Evolutionary conservation across 2,113 vertebrate genomes (phyloP).

Genomic region (Eretmochelys imbricata): DNA sequence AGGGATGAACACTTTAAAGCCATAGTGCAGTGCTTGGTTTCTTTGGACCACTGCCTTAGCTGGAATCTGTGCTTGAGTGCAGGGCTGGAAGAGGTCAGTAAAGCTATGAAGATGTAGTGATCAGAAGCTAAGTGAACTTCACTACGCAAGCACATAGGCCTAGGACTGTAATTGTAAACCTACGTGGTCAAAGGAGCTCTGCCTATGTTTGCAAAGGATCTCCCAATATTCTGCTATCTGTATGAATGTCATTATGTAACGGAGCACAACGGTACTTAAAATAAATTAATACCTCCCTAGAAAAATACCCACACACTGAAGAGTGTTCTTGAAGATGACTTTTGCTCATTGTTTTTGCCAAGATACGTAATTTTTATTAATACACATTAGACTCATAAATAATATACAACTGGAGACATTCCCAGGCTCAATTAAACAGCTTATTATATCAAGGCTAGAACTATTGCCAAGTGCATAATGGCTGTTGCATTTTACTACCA

Average conservation of each 20-base stretch:
- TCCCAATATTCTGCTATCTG: not conserved
- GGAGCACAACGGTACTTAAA: slow-evolving; percentile 58
- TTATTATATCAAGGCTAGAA: slow-evolving; percentile 69
- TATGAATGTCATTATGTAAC: slow-evolving; percentile 36
- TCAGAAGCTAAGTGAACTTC: not conserved
- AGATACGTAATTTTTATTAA: slow-evolving; percentile 69
- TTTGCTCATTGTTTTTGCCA: slow-evolving; percentile 59
- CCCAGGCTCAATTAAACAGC: slow-evolving; percentile 70
- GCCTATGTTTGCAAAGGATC: not conserved
- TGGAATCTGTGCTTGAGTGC: not conserved
- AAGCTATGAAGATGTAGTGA: not conserved
- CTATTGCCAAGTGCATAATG: slow-evolving; percentile 59
- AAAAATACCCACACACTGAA: slow-evolving; percentile 7
- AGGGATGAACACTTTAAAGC: slow-evolving; percentile 4
- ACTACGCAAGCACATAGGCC: not conserved
- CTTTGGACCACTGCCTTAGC: not conserved
- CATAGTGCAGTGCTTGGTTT: not conserved
- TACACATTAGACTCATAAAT: slow-evolving; percentile 67
- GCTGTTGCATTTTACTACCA: slow-evolving; percentile 68
- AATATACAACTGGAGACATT: slow-evolving; percentile 66
- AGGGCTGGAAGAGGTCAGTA: not conserved
- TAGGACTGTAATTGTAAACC: not conserved
- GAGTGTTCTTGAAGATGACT: slow-evolving; percentile 49
- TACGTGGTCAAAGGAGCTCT: not conserved
- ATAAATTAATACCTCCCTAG: slow-evolving; percentile 54